phyloP scores from a whole-genome alignment of 53 echinoderm and acorn worm species.

The Astropecten irregularis region DNA sequence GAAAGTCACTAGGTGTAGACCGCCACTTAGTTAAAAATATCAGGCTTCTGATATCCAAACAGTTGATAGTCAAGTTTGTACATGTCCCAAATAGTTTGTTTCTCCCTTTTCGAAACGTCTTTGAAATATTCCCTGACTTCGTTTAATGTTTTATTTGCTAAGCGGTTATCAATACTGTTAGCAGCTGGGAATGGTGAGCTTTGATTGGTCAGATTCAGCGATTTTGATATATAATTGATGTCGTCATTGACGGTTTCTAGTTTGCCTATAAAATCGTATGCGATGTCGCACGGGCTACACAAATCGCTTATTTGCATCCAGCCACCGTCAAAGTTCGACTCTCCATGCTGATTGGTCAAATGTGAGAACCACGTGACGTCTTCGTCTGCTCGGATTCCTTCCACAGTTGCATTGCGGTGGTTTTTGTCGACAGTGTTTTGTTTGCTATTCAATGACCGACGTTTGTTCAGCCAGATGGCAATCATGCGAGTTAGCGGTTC shows the following conservation, averaged over 20 bases:
- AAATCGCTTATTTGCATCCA: conserved; percentile 82
- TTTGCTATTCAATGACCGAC: background rate
- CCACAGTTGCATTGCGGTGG: background rate
- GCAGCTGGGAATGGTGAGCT: conserved; percentile 49
- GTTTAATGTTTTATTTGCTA: conserved; percentile 51
- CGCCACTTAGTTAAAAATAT: conserved; percentile 21
- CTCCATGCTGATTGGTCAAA: conserved; percentile 17
- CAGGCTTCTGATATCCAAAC: conserved; percentile 71
- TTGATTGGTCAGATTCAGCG: conserved; percentile 27
- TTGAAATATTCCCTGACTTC: conserved; percentile 32
- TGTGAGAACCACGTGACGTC: conserved; percentile 29
- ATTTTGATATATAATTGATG: conserved; percentile 60
- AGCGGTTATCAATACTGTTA: conserved; percentile 77
- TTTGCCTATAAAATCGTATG: conserved; percentile 70
- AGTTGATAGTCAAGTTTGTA: conserved; percentile 65
- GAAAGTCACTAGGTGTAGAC: no score
- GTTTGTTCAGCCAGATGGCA: conserved; percentile 75
- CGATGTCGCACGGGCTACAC: conserved; percentile 73
- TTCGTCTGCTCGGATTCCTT: background rate
- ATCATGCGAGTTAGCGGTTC: conserved; percentile 67
- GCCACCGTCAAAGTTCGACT: background rate
- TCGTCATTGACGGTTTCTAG: conserved; percentile 64
- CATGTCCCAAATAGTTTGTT: conserved; percentile 58
- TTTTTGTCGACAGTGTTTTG: conserved; percentile 13
- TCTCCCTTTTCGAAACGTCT: conserved; percentile 28